These are phyloP conservation scores for Pseudorectes ferrugineus DNA, from an alignment of 2,113 vertebrate species.

Conservation along the genomic window DNA sequence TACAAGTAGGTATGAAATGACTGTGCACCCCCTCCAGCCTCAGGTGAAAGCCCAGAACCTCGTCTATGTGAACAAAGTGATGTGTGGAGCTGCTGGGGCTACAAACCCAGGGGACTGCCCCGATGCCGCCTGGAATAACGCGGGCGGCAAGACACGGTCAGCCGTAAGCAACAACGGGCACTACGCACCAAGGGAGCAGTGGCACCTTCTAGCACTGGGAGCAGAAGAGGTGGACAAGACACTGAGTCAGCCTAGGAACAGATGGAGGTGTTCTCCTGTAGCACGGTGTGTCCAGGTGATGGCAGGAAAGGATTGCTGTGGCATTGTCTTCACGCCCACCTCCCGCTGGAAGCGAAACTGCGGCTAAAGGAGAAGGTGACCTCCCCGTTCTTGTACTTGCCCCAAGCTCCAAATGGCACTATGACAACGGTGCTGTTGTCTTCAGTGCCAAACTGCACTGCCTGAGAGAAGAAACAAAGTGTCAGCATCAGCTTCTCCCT, in stretches of 20 bases:
- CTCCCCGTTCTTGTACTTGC: slow-evolving; percentile 86
- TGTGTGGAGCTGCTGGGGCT: background rate
- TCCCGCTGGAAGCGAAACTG: slow-evolving; percentile 90
- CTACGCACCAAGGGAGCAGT: background rate
- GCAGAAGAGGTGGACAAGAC: slow-evolving; percentile 6
- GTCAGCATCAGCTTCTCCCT: background rate
- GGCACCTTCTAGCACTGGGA: background rate
- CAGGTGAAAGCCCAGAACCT: background rate
- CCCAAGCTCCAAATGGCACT: slow-evolving; percentile 96
- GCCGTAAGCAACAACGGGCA: background rate
- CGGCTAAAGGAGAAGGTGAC: slow-evolving; percentile 93
- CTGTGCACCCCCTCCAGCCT: background rate
- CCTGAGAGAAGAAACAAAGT: slow-evolving; percentile 68
- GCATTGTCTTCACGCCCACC: slow-evolving; percentile 81
- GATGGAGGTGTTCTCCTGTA: background rate
- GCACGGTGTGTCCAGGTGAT: background rate
- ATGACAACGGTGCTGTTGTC: slow-evolving; percentile 94
- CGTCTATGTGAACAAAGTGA: background rate
- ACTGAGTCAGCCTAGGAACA: background rate
- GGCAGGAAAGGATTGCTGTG: background rate
- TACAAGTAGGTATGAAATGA: background rate
- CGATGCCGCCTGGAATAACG: background rate
- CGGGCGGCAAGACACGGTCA: background rate
- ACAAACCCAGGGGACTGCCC: background rate
- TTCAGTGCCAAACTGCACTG: slow-evolving; percentile 89